Conservation (phyloP, 1,140 invertebrate species). For the Drosophila obscura region DNA sequence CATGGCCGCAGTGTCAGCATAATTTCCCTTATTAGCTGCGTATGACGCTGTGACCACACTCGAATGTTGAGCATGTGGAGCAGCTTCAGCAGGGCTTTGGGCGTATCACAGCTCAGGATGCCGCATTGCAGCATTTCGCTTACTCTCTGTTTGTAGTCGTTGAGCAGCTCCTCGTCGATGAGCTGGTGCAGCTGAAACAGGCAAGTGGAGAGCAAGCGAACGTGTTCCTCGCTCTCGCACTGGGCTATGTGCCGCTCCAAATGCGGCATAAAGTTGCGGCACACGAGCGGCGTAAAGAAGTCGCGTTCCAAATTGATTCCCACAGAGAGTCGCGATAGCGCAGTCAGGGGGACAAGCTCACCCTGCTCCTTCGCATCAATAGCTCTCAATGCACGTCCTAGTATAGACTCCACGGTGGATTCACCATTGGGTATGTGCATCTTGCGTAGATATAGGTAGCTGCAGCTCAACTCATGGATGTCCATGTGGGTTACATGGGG, state of each 20-base stretch:
- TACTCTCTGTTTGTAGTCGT: constrained; percentile 53
- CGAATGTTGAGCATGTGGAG: constrained; percentile 73
- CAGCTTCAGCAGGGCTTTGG: constrained; percentile 66
- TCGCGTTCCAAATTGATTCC: constrained; percentile 66
- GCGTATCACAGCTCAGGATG: constrained; percentile 37
- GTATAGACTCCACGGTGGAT: constrained; percentile 38
- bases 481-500: constrained; percentile 39
- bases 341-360: constrained; percentile 47
- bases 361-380: constrained; percentile 25
- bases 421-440: constrained; percentile 60
- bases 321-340: constrained; percentile 73
- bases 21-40: constrained; percentile 54
- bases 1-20: constrained; percentile 37
- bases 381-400: constrained; percentile 31
- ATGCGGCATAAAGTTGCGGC: constrained; percentile 62
- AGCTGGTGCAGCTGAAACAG: constrained; percentile 69
- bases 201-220: constrained; percentile 71
- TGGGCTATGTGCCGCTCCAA: constrained; percentile 48
- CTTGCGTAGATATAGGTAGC: constrained; percentile 71
- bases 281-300: constrained; percentile 68
- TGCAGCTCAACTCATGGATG: constrained; percentile 57
- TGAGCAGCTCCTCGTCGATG: constrained; percentile 51
- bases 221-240: constrained; percentile 57
- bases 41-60: constrained; percentile 67
- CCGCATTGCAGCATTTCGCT: constrained; percentile 36